Percentiles rank a stretch among this genome's conserved stretches.
Evolutionary conservation across 2,888 invertebrate species (phyloP).

Genomic region (Tinea pellionella): DNA sequence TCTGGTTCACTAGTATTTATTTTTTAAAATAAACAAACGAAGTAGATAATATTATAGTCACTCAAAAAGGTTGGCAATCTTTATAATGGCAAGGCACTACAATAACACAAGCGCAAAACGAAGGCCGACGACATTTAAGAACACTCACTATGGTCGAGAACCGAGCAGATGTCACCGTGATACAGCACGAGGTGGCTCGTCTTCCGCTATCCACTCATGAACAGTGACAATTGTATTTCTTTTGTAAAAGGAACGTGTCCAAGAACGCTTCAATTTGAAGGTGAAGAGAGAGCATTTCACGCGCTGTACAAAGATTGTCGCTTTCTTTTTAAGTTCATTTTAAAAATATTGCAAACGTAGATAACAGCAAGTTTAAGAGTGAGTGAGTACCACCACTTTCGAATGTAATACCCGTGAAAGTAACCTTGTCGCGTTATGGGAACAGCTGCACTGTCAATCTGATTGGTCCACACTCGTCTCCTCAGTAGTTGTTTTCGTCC

Average conservation of each 20-base stretch:
- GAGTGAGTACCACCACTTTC: no score
- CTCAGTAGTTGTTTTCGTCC: no score
- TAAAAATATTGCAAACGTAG: no score
- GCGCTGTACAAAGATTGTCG: neutral
- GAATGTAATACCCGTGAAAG: no score
- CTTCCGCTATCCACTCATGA: neutral
- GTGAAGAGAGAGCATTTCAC: neutral
- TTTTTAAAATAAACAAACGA: no score
- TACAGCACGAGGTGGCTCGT: slow-evolving; percentile 38
- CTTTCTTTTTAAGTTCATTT: no score
- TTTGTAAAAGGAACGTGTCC: neutral
- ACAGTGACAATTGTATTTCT: neutral
- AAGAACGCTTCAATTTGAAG: neutral
- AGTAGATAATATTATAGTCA: neutral
- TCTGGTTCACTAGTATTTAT: no score
- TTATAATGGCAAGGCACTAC: neutral
- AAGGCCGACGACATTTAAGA: neutral
- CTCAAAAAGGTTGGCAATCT: neutral
- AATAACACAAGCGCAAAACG: neutral
- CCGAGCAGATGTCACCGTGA: slow-evolving; percentile 39
- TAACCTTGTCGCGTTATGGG: no score
- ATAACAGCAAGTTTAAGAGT: no score
- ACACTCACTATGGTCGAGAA: slow-evolving; percentile 16
- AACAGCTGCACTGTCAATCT: no score
- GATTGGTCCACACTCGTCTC: no score